Conservation (phyloP, 2,797 vertebrate species). For the Mionectes olivaceus region DNA sequence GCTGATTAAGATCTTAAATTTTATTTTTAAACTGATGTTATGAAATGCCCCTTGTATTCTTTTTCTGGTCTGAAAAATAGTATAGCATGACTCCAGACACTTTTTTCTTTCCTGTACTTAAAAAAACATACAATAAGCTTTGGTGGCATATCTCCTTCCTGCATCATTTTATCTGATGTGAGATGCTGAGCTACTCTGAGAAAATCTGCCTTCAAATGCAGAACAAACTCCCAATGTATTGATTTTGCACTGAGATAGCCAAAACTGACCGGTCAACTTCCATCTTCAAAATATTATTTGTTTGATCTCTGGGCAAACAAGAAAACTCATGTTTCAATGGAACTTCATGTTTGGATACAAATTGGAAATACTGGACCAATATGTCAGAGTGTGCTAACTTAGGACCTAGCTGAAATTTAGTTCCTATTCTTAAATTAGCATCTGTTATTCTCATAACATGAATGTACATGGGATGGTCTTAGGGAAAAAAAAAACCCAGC, state of each 20-base stretch:
- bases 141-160: fast-evolving
- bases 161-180: background rate
- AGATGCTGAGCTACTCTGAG: background rate
- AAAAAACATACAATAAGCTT: background rate
- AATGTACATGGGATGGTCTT: background rate
- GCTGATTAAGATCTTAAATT: background rate
- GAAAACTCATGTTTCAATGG: background rate
- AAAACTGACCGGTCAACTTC: background rate
- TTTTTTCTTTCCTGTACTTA: background rate
- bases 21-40: background rate
- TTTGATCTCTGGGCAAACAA: background rate
- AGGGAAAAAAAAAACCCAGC: fast-evolving
- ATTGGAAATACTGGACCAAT: background rate
- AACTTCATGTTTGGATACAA: background rate
- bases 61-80: background rate
- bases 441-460: background rate
- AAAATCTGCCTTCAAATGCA: background rate
- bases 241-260: background rate
- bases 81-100: background rate
- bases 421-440: background rate
- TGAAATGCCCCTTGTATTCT: background rate
- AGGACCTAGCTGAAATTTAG: background rate
- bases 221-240: background rate
- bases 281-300: background rate
- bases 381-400: background rate